Base-by-base conservation (phyloP, 35 echinoderm and acorn worm species). In the Lytechinus pictus region DNA sequence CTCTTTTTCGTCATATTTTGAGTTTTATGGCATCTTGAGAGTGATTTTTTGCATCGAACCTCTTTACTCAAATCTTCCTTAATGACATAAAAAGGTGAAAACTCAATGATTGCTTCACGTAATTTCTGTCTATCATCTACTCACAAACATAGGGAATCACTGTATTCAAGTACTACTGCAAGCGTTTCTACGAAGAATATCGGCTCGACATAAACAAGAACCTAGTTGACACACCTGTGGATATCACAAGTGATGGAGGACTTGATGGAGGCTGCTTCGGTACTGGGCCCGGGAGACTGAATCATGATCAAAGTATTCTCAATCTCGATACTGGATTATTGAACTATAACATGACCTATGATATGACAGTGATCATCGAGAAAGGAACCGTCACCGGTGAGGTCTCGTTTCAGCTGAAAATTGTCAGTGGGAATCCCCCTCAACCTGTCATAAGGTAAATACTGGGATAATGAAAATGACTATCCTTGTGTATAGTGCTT, bases 111-210 rank as follows among this genome's bases (percentile, higher is more conserved):
- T 44, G 33, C 33, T 44, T 44, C 33, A 44, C 33, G 2, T 44
- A 44, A 44, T 44, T 44, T 44, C 33, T 44, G 33, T 44, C 33
- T 44, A 44, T 44, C 33, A 44, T 24, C 66, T 79, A 24, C 19
- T 24, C 66, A 24, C 16, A 79, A 79, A 79, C 19, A 24, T 87
- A 97, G 97, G 91, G 57, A 9, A 95, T 97, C 88, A 94, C 89
- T 11, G 89, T 92, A 1, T 96, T 96, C 86, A 88, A 86, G 27
- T 97, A 97, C 54, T 97, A 54, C 27, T 97, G 97, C 86, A 96
- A 95, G 54, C 96, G 97, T 24, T 95, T 95, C 16, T 96, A 96
- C 54, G 97, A 97, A 71, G 54, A 87, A 0, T 97, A 88, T 56
- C 97, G 96, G n/a, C 72, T 94, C 11, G 89, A 86, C 51, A 54